Evolutionary conservation across 2,113 vertebrate genomes (phyloP), one percentile per base, ranked within the genome.

Genomic region (Empidonax alnorum): DNA sequence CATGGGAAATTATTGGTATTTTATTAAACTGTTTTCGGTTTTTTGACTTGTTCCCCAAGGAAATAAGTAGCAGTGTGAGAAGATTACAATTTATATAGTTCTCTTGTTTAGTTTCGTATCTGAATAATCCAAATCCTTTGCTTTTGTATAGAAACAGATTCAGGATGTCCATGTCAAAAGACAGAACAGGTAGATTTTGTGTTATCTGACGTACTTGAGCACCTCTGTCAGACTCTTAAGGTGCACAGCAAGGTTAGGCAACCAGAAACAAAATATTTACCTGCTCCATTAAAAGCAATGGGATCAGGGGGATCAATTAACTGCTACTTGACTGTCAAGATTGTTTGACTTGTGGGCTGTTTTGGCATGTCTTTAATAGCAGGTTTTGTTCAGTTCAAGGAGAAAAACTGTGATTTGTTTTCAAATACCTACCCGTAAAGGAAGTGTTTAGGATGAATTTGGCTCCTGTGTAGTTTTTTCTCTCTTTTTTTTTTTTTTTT

Each of bases 381-480:
- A 92, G 27, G 28, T 50, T 61, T 94, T 86, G 19, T 91, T 96
- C 75, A 66, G 63, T 90, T 95, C 41, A 93, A 75, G 77, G 49
- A 97, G 75, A 84, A 56, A 17, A 91, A 83, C 49, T 86, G 47
- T 75, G 75, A 91, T 93, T 75, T 72, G 63, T 94, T 94, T 94
- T 82, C 82, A 89, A 47, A 78, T 76, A 90, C 93, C 73, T 94
- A 69, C 84, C 90, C 95, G 50, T 95, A 93, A 96, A 95, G 93
- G 72, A 94, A 95, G 69, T 55, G 25, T 91, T 97, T 96, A 88
- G 92, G 90, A 95, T 96, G 13, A 96, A 81, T 96, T 97, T 96
- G 89, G 77, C 74, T 95, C 77, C 63, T 56, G 30, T 61, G 52
- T 84, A 81, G n/a, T 35, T 91, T 61, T 90, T 41, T 59, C 1